phyloP scores from a whole-genome alignment of 2,797 vertebrate species.

The Macropus fuliginosus region DNA sequence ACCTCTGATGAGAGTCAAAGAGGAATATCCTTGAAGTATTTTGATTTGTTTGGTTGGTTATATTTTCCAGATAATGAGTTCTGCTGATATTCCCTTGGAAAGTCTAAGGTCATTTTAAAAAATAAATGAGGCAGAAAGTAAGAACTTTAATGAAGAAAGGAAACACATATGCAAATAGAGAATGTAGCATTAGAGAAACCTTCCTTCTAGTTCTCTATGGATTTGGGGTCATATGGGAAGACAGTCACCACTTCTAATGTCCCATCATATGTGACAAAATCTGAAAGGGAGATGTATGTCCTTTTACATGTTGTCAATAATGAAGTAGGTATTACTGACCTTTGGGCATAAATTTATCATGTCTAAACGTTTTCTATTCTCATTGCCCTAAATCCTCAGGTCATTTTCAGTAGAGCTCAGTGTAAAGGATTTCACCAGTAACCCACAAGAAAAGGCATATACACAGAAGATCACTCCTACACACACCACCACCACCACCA shows the following conservation, averaged over 20 bases:
- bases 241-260: background rate
- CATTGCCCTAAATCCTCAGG: background rate
- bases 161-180: background rate
- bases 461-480: background rate
- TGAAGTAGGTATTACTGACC: background rate
- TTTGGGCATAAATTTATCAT: background rate
- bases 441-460: background rate
- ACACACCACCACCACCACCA: background rate
- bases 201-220: background rate
- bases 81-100: background rate
- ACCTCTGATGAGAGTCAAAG: background rate
- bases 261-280: background rate
- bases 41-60: background rate
- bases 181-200: background rate
- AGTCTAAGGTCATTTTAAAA: background rate
- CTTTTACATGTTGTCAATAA: background rate
- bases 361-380: background rate
- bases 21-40: background rate
- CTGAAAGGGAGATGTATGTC: background rate
- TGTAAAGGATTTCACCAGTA: background rate
- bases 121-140: background rate
- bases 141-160: too few relatives aligned
- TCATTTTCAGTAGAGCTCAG: background rate
- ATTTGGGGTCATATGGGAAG: background rate
- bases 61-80: background rate